These are phyloP conservation scores for Acanthornis magna DNA, from an alignment of 2,797 vertebrate genomes.

Conservation along the genomic window DNA sequence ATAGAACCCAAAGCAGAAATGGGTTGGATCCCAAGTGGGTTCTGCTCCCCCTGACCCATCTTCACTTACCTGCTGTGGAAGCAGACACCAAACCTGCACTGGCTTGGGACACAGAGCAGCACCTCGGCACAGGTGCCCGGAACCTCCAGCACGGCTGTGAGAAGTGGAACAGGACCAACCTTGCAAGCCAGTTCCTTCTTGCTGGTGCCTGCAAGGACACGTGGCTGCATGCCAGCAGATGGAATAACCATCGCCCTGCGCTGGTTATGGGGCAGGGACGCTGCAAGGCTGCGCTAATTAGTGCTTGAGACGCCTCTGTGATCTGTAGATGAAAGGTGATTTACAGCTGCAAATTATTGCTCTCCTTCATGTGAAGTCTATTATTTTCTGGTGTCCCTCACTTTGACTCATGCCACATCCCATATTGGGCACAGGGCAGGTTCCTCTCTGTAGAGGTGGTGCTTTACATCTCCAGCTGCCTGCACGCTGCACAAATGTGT, in stretches of 20 bases:
- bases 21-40: background rate
- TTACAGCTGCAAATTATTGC: conserved; percentile 48
- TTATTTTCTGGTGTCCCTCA: conserved; percentile 43
- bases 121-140: background rate
- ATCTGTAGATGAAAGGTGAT: conserved; percentile 59
- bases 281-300: background rate
- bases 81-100: background rate
- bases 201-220: conserved; percentile 29
- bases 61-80: background rate
- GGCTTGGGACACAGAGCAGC: background rate
- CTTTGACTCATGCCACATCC: conserved; percentile 3
- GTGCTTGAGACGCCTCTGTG: conserved; percentile 24
- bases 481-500: background rate
- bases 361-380: conserved; percentile 24
- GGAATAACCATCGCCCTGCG: background rate
- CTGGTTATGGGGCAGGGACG: conserved; percentile 19
- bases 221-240: background rate
- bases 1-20: background rate
- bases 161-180: background rate
- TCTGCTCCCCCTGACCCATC: background rate
- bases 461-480: background rate
- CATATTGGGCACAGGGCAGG: background rate
- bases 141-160: background rate
- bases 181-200: background rate
- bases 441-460: background rate